Percentiles rank a stretch among this genome's conserved stretches.
Evolutionary conservation across 2,888 invertebrate species (phyloP).

Genomic region (Apodemia hepburni): DNA sequence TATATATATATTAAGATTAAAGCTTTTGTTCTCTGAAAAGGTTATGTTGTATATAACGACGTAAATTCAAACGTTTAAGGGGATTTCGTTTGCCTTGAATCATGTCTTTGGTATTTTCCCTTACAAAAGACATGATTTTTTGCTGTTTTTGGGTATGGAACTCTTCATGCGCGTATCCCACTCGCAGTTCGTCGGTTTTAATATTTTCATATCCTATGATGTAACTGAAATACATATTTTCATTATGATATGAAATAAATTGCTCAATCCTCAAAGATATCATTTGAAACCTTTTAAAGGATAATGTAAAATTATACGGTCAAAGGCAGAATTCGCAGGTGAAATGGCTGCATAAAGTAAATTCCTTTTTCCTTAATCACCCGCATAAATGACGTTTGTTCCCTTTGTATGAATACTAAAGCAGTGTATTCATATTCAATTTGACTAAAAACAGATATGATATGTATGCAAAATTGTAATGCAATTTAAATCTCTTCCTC

Average conservation of each 20-base stretch:
- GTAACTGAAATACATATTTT: background rate
- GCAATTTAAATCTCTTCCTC: background rate
- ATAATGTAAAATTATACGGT: slow-evolving; percentile 7
- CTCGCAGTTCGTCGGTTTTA: too few species aligned
- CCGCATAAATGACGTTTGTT: slow-evolving; percentile 8
- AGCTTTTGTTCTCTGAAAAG: too few species aligned
- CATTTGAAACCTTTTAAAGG: background rate
- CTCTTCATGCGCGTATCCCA: too few species aligned
- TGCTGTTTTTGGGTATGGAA: too few species aligned
- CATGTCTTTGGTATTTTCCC: too few species aligned
- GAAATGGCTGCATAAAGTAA: slow-evolving; percentile 1
- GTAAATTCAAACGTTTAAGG: too few species aligned
- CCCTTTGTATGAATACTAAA: slow-evolving; percentile 1
- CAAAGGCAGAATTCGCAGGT: slow-evolving; percentile 1
- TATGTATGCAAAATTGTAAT: background rate
- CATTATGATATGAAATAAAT: background rate
- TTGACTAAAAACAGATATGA: background rate
- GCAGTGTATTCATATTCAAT: slow-evolving; percentile 6
- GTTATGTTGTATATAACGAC: too few species aligned
- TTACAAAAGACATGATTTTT: too few species aligned
- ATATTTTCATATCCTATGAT: too few species aligned
- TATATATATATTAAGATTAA: too few species aligned
- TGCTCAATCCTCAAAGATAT: slow-evolving; percentile 3
- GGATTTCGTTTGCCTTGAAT: too few species aligned
- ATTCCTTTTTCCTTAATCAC: slow-evolving; percentile 12